Evolutionary conservation across 2,888 invertebrate genomes (phyloP), one percentile per base, ranked within the genome.

Genomic region (Cynaeus angustus): DNA sequence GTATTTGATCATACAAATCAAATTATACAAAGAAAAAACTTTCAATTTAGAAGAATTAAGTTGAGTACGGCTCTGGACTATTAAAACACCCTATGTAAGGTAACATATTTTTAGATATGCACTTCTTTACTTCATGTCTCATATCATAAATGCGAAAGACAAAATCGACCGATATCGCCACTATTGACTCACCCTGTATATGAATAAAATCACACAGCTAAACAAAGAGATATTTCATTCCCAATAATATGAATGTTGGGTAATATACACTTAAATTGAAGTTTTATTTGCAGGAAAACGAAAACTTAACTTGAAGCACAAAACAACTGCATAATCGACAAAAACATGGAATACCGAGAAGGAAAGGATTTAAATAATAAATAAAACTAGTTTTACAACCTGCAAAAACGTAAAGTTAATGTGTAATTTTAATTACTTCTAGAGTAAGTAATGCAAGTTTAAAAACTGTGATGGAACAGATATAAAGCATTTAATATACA

Each of bases 391-490:
- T 48, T 48, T 41, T 12, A 41, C 41, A 12, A 13, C 12, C 3
- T 2, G 6, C 12, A 41, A 41, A 41, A 41, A 41, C 41, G 41
- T 10, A 41, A 41, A 41, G 13, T 5, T 41, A 41, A 10, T 13
- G n/a, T 41, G 41, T 41, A 12, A 41, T 41, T 41, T 41, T 41
- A 41, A 41, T 41, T 41, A 13, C 41, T 41, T 41, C 41, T 1
- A n/a, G 13, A 41, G 10, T 41, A 41, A 41, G 9, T 41, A 13
- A 12, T 1, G 3, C 13, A 5, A 41, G 41, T 12, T n/a, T 5
- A 41, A 41, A 41, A 41, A 41, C 41, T 10, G 41, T 41, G 41
- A 41, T 41, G 12, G 10, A 41, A 41, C 41, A 41, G 41, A 41
- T 5, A 41, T 41, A 41, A 2, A 37, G 41, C 1, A n/a, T 41